Conservation (phyloP, 2,113 vertebrate genomes). For the Chionomys nivalis region DNA sequence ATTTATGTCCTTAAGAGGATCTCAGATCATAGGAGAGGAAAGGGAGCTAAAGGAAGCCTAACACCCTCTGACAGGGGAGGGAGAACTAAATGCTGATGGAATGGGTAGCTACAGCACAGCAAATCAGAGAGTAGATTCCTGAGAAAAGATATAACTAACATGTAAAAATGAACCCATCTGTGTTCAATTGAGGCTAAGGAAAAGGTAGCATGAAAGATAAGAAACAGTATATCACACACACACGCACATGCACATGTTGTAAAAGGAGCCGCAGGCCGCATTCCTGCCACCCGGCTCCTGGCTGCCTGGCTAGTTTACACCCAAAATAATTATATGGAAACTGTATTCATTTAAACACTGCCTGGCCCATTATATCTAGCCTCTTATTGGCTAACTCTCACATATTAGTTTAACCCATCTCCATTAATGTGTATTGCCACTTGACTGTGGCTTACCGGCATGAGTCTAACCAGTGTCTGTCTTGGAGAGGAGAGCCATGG, state of each 20-base stretch:
- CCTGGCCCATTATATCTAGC: too few relatives aligned
- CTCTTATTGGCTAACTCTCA: too few relatives aligned
- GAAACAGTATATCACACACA: background rate
- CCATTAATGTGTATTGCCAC: too few relatives aligned
- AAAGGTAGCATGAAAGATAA: background rate
- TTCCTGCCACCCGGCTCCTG: too few relatives aligned
- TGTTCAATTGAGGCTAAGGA: constrained; percentile 1
- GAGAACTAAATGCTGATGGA: background rate
- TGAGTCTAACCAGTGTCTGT: too few relatives aligned
- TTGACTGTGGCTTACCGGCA: too few relatives aligned
- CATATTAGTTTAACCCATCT: too few relatives aligned
- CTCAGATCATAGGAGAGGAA: background rate
- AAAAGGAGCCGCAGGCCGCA: too few relatives aligned
- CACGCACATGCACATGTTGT: background rate
- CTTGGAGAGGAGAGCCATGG: too few relatives aligned
- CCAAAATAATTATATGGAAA: too few relatives aligned
- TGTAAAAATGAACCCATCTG: background rate
- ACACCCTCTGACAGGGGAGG: background rate
- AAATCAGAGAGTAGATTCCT: background rate
- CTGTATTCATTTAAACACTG: too few relatives aligned
- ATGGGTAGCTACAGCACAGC: background rate
- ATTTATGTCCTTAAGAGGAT: background rate
- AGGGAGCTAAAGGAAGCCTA: background rate
- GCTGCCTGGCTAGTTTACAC: too few relatives aligned
- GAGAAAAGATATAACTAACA: background rate